Conservation (phyloP, 2,888 invertebrate genomes). For the Formica aserva region DNA sequence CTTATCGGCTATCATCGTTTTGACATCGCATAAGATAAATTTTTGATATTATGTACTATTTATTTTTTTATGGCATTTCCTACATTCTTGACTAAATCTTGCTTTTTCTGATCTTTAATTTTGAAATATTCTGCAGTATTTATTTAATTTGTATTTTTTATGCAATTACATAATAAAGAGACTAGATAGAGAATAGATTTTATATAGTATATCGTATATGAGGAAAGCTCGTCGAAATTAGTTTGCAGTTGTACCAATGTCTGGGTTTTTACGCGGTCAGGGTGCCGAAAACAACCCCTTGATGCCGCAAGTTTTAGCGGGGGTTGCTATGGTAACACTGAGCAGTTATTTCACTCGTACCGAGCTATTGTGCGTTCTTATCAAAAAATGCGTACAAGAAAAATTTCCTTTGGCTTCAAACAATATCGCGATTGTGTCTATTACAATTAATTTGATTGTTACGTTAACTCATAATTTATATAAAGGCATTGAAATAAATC, state of each 20-base stretch:
- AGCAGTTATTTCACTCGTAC: conserved; percentile 13
- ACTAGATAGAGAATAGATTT: background rate
- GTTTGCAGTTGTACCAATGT: conserved; percentile 7
- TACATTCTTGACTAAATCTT: background rate
- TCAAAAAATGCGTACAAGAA: background rate
- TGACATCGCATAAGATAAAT: conserved; percentile 37
- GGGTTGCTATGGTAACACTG: conserved; percentile 1
- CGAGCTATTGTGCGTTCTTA: background rate
- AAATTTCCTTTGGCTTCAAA: background rate
- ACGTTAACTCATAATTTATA: background rate
- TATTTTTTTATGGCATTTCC: background rate
- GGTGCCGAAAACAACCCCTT: conserved; percentile 9
- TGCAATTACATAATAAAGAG: background rate
- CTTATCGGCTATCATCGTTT: conserved; percentile 41
- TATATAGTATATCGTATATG: background rate
- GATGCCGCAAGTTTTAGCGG: background rate
- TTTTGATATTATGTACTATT: background rate
- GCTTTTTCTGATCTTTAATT: background rate
- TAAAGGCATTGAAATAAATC: no score
- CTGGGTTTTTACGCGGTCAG: background rate
- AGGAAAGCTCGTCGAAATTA: conserved; percentile 11
- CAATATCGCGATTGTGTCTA: background rate
- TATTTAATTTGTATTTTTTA: background rate
- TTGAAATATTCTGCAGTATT: background rate
- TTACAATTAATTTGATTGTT: conserved; percentile 30